Evolutionary conservation across 2,797 vertebrate species (phyloP).

Genomic region (Phataginus tricuspis): DNA sequence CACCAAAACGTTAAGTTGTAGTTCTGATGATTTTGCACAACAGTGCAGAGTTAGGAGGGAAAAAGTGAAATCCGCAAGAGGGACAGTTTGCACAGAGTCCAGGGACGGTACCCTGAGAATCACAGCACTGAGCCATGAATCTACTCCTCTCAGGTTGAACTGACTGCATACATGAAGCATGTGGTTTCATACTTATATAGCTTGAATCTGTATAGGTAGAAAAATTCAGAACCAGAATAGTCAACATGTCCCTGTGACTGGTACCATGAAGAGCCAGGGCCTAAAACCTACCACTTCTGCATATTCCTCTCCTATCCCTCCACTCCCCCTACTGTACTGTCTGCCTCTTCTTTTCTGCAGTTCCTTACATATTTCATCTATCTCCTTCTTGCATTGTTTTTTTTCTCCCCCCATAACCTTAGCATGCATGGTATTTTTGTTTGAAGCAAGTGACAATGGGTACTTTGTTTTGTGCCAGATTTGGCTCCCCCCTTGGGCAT

Average conservation of each 20-base stretch:
- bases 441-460: neutral
- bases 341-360: neutral
- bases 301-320: neutral
- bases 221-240: neutral
- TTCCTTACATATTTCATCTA: neutral
- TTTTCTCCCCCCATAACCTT: neutral
- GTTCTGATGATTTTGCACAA: neutral
- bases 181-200: neutral
- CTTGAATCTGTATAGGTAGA: neutral
- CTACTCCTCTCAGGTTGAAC: neutral
- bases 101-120: neutral
- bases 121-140: neutral
- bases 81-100: neutral
- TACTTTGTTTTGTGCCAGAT: neutral
- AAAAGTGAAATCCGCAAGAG: neutral
- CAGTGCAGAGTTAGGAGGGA: neutral
- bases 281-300: neutral
- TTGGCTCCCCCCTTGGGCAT: neutral
- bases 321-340: rapidly evolving
- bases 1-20: neutral
- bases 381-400: neutral
- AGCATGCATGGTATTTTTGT: neutral
- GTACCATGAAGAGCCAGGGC: neutral
- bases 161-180: neutral
- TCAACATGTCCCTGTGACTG: neutral